A percentile compares a stretch with the other conserved stretches of the same genome.
Evolutionary conservation across 2,797 vertebrate species (phyloP).

Genomic region (Antennarius maculatus): DNA sequence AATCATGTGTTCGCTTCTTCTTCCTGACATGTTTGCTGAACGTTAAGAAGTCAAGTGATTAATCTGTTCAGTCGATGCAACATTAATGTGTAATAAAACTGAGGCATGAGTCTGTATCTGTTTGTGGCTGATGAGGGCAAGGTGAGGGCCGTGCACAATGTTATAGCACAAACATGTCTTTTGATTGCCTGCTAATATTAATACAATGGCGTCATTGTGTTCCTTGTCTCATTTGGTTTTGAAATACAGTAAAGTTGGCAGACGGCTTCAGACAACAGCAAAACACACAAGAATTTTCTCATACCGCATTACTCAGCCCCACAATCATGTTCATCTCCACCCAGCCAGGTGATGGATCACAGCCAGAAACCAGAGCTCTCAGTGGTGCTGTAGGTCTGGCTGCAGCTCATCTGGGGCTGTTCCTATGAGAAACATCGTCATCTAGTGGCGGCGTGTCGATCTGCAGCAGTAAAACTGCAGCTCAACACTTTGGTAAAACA

Average conservation of each 20-base stretch:
- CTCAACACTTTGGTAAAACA: constrained; percentile 11
- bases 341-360: constrained; percentile 42
- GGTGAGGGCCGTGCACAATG: background rate
- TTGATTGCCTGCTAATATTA: background rate
- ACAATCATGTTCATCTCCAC: constrained; percentile 29
- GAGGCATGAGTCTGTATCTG: constrained; percentile 46
- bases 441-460: constrained; percentile 51
- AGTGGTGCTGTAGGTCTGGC: background rate
- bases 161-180: background rate
- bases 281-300: constrained; percentile 11
- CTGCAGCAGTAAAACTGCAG: background rate
- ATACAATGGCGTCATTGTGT: constrained; percentile 12
- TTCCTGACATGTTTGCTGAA: constrained; percentile 40
- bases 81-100: constrained; percentile 54
- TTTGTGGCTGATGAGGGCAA: constrained; percentile 5
- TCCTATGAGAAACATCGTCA: constrained; percentile 23
- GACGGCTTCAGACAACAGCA: constrained; percentile 28
- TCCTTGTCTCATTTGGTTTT: constrained; percentile 27
- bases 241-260: constrained; percentile 12
- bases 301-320: constrained; percentile 21
- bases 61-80: constrained; percentile 38
- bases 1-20: constrained; percentile 44
- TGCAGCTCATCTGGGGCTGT: too few relatives aligned
- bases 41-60: constrained; percentile 28
- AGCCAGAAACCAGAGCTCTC: constrained; percentile 21